Base-by-base conservation (phyloP, 1,140 invertebrate genomes). In the Sarcophaga peregrina region DNA sequence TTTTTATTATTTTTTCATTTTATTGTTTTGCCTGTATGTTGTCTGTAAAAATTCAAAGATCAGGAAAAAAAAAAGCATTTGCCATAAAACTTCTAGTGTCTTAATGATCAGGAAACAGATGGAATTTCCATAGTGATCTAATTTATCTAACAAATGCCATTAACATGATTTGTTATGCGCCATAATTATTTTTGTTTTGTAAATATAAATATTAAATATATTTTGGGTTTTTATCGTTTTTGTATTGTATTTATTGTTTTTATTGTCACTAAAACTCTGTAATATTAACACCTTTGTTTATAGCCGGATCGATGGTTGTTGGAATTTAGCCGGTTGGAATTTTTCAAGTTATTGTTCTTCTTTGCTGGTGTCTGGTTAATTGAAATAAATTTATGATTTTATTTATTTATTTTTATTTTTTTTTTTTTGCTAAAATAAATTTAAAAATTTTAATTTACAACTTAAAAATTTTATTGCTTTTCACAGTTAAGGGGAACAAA, bases 101-200 rank as follows among this genome's bases (percentile, higher is more conserved):
- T 68, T 68, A 68, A 68, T 68, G 62, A 68, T 68, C 62, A 68
- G 62, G 62, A 68, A 68, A 20, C 17, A 20, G 17, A 20, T 68
- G 62, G 62, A 68, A 68, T 68, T 68, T 68, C 62, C 62, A 68
- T 68, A 68, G 62, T 68, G 62, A 68, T 68, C 62, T 68, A 68
- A 68, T 68, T 68, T 68, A 68, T 68, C 62, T 37, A 37, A 37
- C 25, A 20, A 68, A 68, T 68, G 20, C 7, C n/a, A 17, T 8
- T 58, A 13, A 3, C 11, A 15, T 58, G 54, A 58, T 58, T 11
- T 58, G 15, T 58, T 58, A n/a, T 58, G 15, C 13, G 10, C n/a
- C 13, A 15, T 58, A 15, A 37, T 37, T 37, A 37, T 37, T n/a
- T n/a, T n/a, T 37, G 9, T 17, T 20, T 25, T 68, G 62, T 25